phyloP scores from a whole-genome alignment of 2,113 vertebrate genomes.

The Coptodon bakossiorum region DNA sequence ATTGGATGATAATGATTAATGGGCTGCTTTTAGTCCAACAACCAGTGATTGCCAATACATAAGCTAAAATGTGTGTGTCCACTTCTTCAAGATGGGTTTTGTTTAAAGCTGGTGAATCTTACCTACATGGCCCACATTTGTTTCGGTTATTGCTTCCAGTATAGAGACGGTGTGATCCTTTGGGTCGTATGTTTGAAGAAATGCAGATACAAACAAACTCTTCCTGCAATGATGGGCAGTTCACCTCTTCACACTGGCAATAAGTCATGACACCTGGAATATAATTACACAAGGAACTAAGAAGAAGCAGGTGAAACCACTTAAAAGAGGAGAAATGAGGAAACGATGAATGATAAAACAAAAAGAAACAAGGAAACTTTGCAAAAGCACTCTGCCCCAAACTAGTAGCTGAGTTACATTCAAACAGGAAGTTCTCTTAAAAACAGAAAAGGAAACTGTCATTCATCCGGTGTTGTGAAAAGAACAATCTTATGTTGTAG shows the following conservation, averaged over 20 bases:
- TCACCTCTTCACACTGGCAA: background rate
- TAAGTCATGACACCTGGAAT: background rate
- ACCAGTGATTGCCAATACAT: too few relatives aligned
- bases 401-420: background rate
- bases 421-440: background rate
- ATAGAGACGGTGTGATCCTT: too few relatives aligned
- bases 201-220: too few relatives aligned
- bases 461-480: background rate
- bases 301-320: background rate
- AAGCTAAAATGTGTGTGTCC: too few relatives aligned
- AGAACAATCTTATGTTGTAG: background rate
- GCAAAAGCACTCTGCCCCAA: background rate
- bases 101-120: too few relatives aligned
- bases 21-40: too few relatives aligned
- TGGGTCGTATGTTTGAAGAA: too few relatives aligned
- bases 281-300: background rate
- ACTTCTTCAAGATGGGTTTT: too few relatives aligned
- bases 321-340: background rate
- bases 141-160: background rate
- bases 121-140: too few relatives aligned
- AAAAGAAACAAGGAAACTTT: background rate
- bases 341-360: background rate
- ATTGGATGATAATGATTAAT: too few relatives aligned
- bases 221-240: background rate
- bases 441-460: background rate